A percentile compares a stretch with the other conserved stretches of the same genome.
Conservation (phyloP, 2,888 invertebrate species). For the Amiota minor region DNA sequence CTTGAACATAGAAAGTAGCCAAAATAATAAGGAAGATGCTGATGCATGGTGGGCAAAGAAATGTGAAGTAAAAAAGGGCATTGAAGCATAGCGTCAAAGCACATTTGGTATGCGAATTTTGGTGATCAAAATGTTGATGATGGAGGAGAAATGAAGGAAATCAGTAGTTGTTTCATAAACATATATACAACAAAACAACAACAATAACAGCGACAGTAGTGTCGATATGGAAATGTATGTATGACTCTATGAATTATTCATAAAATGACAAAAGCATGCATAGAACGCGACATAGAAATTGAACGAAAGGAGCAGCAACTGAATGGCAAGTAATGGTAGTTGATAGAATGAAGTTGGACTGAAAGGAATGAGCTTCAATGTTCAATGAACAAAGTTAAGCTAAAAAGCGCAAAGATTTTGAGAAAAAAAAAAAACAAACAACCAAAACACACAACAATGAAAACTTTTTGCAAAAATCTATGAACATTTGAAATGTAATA, state of each 20-base stretch:
- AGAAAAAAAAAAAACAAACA: too few species aligned
- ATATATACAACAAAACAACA: too few species aligned
- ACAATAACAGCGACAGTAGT: conserved; percentile 36
- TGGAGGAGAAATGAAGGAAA: too few species aligned
- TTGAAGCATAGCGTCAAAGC: neutral
- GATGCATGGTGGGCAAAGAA: neutral
- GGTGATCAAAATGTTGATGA: too few species aligned
- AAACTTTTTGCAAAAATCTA: neutral
- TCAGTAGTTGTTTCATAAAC: too few species aligned
- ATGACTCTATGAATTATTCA: conserved; percentile 59
- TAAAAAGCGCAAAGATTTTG: neutral
- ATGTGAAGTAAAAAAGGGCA: conserved; percentile 1
- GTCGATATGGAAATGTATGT: conserved; percentile 62
- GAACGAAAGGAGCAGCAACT: neutral
- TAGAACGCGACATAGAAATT: conserved; percentile 37
- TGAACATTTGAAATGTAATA: conserved; percentile 12
- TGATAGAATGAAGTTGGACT: neutral
- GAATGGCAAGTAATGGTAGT: neutral
- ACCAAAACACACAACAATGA: conserved; percentile 3
- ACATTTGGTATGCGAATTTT: too few species aligned
- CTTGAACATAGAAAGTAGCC: too few species aligned
- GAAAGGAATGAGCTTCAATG: conserved; percentile 32
- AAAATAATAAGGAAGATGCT: too few species aligned
- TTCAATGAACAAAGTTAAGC: conserved; percentile 20
- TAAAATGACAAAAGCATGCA: conserved; percentile 63